Evolutionary conservation across 2,113 vertebrate genomes (phyloP).

Genomic region (Sinosuthora webbiana): DNA sequence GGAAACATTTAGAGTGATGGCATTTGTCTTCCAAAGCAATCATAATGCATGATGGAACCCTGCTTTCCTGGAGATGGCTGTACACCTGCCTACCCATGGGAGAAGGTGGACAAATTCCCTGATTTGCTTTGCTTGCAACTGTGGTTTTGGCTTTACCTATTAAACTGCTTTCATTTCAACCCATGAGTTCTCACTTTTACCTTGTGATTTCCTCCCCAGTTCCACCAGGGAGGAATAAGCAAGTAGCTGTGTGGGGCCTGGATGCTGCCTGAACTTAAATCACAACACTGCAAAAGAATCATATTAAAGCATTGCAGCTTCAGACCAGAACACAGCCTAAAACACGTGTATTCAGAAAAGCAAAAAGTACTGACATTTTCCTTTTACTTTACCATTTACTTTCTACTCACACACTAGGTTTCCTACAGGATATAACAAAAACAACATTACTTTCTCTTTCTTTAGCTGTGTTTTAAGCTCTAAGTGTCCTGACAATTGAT

Average conservation of each 20-base stretch:
- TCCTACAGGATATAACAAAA: background rate
- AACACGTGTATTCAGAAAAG: background rate
- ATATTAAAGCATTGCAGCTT: background rate
- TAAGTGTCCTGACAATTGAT: background rate
- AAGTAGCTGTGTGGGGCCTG: background rate
- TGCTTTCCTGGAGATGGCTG: background rate
- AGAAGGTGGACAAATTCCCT: background rate
- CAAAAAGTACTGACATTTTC: background rate
- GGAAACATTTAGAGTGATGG: fast-evolving
- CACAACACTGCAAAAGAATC: background rate
- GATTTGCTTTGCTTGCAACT: background rate
- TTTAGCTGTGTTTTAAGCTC: background rate
- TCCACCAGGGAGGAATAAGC: background rate
- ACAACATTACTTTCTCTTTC: background rate
- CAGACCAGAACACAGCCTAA: background rate
- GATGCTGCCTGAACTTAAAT: background rate
- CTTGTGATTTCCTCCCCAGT: background rate
- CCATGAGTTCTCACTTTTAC: background rate
- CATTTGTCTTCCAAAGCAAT: fast-evolving
- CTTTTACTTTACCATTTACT: background rate
- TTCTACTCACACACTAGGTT: background rate
- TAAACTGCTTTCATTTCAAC: background rate
- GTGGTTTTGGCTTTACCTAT: background rate
- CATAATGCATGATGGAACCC: background rate
- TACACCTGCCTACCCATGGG: background rate